phyloP scores from a whole-genome alignment of 2,113 vertebrate genomes.

The Rhizomys pruinosus region DNA sequence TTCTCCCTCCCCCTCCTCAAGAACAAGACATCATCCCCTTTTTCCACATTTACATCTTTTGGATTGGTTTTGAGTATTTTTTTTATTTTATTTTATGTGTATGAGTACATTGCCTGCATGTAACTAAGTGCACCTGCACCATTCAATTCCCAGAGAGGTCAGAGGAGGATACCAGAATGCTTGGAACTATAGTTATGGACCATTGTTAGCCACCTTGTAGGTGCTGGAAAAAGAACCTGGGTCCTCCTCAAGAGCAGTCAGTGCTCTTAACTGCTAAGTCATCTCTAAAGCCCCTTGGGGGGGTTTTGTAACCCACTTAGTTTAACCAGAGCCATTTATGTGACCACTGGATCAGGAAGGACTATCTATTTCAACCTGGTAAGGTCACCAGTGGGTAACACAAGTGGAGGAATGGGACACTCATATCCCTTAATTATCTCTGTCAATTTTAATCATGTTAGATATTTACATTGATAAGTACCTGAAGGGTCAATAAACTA shows the following conservation, averaged over 20 bases:
- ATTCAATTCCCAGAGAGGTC: no score
- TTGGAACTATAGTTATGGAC: no score
- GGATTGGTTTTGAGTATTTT: background rate
- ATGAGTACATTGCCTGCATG: no score
- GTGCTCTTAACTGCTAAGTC: no score
- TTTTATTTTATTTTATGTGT: no score
- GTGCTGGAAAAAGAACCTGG: no score
- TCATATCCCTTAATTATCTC: background rate
- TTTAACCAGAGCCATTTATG: background rate
- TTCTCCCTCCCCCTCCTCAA: background rate
- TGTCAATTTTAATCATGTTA: constrained; percentile 34
- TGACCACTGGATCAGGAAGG: background rate
- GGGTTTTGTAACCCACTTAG: background rate
- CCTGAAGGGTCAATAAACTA: constrained; percentile 7
- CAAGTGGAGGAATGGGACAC: background rate
- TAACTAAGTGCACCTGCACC: no score
- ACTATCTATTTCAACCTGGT: background rate
- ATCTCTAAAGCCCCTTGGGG: no score
- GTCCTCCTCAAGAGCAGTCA: no score
- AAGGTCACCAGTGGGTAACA: background rate
- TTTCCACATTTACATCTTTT: background rate
- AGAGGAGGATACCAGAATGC: no score
- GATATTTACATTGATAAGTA: background rate
- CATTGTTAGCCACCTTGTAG: no score
- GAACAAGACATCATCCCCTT: no score